Evolutionary conservation across 2,888 invertebrate species (phyloP).

Genomic region (Selenia dentaria): DNA sequence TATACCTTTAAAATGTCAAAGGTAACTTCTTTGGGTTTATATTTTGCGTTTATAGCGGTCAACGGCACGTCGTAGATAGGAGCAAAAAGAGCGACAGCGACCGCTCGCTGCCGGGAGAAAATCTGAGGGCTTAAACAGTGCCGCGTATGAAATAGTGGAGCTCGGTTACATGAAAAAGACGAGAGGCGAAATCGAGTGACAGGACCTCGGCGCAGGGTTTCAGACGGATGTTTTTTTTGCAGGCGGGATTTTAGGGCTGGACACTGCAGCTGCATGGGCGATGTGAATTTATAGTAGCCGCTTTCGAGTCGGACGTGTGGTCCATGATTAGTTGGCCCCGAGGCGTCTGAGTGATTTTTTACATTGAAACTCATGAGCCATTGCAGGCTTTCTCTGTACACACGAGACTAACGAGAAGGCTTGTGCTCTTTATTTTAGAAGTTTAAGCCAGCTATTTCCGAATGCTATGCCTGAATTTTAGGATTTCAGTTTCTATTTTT

Average conservation of each 20-base stretch:
- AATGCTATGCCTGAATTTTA: neutral
- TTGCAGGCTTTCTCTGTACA: slow-evolving; percentile 6
- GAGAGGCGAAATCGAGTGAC: slow-evolving; percentile 83
- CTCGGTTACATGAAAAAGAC: slow-evolving; percentile 84
- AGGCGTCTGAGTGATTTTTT: slow-evolving; percentile 57
- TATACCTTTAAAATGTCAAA: slow-evolving; percentile 81
- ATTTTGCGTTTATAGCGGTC: slow-evolving; percentile 83
- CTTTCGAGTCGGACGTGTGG: slow-evolving; percentile 59
- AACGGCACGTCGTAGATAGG: slow-evolving; percentile 69
- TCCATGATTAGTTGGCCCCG: slow-evolving; percentile 68
- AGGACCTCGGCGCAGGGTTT: slow-evolving; percentile 78
- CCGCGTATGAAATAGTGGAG: slow-evolving; percentile 82
- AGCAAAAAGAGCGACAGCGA: slow-evolving; percentile 72
- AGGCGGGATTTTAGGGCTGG: slow-evolving; percentile 69
- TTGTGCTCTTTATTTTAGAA: slow-evolving; percentile 14
- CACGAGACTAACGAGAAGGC: slow-evolving; percentile 16
- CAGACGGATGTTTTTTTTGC: slow-evolving; percentile 78
- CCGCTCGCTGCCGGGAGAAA: slow-evolving; percentile 77
- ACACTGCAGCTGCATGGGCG: slow-evolving; percentile 63
- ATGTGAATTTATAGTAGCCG: slow-evolving; percentile 73
- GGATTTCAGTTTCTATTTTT: too few species aligned
- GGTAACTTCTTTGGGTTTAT: slow-evolving; percentile 81
- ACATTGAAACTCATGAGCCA: slow-evolving; percentile 27
- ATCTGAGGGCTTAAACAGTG: slow-evolving; percentile 84
- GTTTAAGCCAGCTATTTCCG: slow-evolving; percentile 18